Evolutionary conservation across 2,113 vertebrate genomes (phyloP), one percentile per base, ranked within the genome.

Genomic region (Cyphomyrus discorhynchus): DNA sequence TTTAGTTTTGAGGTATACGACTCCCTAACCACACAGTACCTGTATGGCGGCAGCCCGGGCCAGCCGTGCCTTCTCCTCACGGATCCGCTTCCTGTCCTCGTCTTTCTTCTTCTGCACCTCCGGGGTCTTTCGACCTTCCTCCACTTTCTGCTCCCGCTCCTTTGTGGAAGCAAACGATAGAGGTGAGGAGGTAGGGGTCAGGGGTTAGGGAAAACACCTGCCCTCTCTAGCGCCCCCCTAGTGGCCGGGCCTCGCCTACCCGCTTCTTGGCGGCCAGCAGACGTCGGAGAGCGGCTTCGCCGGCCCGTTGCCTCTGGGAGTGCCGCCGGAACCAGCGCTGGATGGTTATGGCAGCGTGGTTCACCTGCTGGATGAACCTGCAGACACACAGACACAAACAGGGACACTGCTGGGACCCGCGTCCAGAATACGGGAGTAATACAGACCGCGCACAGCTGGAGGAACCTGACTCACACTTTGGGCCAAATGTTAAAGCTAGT

Each of bases 301-400:
- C 94, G 0, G 91, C 90, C 50, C 42, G 92, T 39, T 50, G 96
- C 27, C 91, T 94, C 82, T 92, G 94, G 0, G 91, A 80, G 31
- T 97, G 97, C 3, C 39, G 95, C 2, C 98, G 94, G 95, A 97
- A 99, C 98, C 98, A 99, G 88, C 97, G 97, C 95, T 99, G 98
- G 93, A 99, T 99, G 89, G 95, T 97, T 89, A 98, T 90, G 0
- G 97, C 97, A 0, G 98, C 98, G 52, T 94, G 93, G 94, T 97
- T 98, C 92, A 99, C 98, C 94, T 96, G 97, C 94, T 96, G 95
- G 92, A 99, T 98, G 70, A 97, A 99, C 95, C 98, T 99, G 92
- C 0, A 39, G 74, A 47, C 24, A 9, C 62, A 50, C 21, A 80
- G 17, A n/a, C 27, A 70, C 82, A 24, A 15, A 11, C 2, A 49